These are phyloP conservation scores for Trypoxylus dichotomus DNA, from an alignment of 1,140 invertebrate genomes.

Conservation along the genomic window DNA sequence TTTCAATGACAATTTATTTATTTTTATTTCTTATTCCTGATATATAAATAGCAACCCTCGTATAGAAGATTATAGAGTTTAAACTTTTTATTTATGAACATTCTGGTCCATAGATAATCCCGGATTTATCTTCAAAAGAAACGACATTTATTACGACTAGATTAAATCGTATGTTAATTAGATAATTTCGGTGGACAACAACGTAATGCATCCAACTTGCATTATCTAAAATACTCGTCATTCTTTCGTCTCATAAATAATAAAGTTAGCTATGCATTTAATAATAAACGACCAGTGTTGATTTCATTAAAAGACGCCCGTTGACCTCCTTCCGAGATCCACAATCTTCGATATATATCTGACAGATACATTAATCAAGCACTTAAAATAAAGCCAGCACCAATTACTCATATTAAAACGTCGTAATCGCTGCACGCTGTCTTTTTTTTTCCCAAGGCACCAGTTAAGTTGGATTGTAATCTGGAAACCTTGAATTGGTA, in stretches of 20 bases:
- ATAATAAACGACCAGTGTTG: background rate
- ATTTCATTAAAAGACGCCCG: background rate
- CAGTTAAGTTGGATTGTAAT: background rate
- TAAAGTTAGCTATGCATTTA: background rate
- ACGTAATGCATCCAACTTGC: background rate
- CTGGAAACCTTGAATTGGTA: background rate
- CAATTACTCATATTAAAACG: background rate
- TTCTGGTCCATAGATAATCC: no score
- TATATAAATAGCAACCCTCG: no score
- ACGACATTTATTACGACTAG: background rate
- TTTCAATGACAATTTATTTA: no score
- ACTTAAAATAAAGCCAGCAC: background rate
- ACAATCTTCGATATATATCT: background rate
- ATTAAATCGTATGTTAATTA: background rate
- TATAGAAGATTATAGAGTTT: no score
- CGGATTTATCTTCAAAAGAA: no score
- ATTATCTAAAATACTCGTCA: background rate
- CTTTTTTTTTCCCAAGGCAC: background rate
- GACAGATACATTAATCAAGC: background rate
- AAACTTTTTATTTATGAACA: no score
- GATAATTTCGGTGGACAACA: background rate
- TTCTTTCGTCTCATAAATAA: background rate
- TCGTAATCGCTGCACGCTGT: background rate
- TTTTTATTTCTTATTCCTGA: no score
- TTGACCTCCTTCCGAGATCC: background rate